Percentiles rank a stretch among this genome's conserved stretches.
Evolutionary conservation across 2,888 invertebrate genomes (phyloP).

Genomic region (Nebria salina): DNA sequence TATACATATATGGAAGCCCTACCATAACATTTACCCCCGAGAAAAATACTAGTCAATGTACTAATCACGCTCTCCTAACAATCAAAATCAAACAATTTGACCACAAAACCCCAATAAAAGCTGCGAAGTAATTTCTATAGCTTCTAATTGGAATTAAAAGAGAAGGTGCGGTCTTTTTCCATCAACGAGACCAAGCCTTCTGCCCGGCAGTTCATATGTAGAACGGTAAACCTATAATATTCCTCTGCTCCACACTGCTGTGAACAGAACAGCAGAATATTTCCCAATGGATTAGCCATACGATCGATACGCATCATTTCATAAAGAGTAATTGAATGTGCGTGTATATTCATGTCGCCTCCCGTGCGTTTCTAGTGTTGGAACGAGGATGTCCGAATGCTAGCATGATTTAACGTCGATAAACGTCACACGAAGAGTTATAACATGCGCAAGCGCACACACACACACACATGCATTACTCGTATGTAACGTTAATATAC

Average conservation of each 20-base stretch:
- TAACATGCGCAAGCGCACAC: neutral
- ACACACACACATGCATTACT: neutral
- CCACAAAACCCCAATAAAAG: neutral
- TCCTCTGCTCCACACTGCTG: neutral
- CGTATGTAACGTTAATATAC: neutral
- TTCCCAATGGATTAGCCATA: neutral
- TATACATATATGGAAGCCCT: no score
- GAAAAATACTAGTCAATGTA: no score
- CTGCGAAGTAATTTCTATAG: neutral
- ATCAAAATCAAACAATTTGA: neutral
- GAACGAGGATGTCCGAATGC: neutral
- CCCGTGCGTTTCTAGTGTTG: neutral
- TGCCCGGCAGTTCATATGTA: neutral
- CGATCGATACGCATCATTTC: neutral
- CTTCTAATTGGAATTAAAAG: neutral
- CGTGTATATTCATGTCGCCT: slow-evolving; percentile 1
- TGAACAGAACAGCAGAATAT: neutral
- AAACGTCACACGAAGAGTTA: neutral
- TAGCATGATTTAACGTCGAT: neutral
- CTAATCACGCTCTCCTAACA: no score
- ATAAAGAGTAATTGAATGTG: slow-evolving; percentile 1
- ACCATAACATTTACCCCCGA: no score
- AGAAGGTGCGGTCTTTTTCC: neutral
- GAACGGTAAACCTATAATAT: neutral
- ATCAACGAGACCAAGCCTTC: neutral